phyloP scores from a whole-genome alignment of 2,888 invertebrate species.

The Cheilosia vulpina region DNA sequence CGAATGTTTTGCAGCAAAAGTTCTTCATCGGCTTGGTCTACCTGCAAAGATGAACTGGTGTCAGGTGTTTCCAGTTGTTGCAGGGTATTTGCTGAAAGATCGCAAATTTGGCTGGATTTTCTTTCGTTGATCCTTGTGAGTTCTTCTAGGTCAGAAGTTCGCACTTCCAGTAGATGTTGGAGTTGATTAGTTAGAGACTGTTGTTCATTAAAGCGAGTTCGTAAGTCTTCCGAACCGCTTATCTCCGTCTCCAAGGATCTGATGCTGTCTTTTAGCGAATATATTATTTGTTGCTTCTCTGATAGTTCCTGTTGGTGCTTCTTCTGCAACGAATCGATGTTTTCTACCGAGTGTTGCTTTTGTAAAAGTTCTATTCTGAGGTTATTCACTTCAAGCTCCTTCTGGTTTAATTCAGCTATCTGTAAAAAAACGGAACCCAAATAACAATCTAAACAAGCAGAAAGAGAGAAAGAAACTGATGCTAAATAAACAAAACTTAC shows the following conservation, averaged over 20 bases:
- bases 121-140: constrained; percentile 27
- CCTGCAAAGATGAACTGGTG: background rate
- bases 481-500: constrained; percentile 26
- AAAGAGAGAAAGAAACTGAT: no score
- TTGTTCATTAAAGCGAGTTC: constrained; percentile 78
- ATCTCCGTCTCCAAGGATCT: constrained; percentile 78
- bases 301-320: constrained; percentile 38
- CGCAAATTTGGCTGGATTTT: background rate
- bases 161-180: constrained; percentile 76
- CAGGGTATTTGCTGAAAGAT: background rate
- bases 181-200: constrained; percentile 78
- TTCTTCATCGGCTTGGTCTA: constrained; percentile 12
- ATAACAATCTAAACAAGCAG: background rate
- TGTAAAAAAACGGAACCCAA: constrained; percentile 12
- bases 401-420: constrained; percentile 44
- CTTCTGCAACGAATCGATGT: background rate
- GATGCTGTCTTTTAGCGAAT: constrained; percentile 77
- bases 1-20: constrained; percentile 26
- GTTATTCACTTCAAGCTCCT: constrained; percentile 34
- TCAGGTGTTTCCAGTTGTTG: background rate
- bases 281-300: constrained; percentile 44
- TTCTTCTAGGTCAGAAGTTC: constrained; percentile 77
- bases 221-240: constrained; percentile 76
- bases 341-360: constrained; percentile 17
- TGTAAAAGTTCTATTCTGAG: constrained; percentile 39